Conservation (phyloP, 2,113 vertebrate genomes). For the Colinus virginianus region DNA sequence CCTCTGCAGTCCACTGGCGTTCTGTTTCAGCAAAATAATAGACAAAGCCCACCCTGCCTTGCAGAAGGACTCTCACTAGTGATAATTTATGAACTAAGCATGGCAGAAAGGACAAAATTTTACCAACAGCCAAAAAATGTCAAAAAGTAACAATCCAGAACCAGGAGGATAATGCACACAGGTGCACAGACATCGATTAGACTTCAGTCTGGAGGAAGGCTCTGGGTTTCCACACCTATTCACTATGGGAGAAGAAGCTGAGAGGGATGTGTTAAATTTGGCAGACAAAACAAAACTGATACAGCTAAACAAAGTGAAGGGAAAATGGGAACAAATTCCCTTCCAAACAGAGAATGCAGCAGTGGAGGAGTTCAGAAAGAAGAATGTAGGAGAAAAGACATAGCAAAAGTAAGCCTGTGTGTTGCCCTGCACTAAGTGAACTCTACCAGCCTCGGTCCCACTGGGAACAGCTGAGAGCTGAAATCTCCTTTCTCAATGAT, state of each 20-base stretch:
- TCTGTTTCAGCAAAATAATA: background rate
- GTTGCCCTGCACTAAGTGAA: background rate
- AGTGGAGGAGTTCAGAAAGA: background rate
- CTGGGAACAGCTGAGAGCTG: fast-evolving
- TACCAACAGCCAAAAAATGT: background rate
- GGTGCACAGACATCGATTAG: background rate
- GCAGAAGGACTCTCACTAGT: background rate
- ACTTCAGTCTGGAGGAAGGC: background rate
- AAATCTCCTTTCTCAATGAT: constrained; percentile 2
- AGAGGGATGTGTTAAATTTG: background rate
- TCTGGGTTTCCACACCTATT: background rate
- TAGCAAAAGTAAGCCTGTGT: background rate
- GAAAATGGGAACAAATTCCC: background rate
- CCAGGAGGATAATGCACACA: background rate
- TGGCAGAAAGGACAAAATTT: background rate
- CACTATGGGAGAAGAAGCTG: background rate
- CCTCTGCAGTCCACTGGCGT: background rate
- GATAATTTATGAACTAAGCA: background rate
- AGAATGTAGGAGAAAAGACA: background rate
- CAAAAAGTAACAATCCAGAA: background rate
- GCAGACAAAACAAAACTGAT: background rate
- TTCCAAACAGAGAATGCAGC: background rate
- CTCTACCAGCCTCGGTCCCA: background rate
- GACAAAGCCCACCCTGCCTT: background rate
- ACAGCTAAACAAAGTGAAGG: background rate